A percentile compares a stretch with the other conserved stretches of the same genome.
Conservation (phyloP, 2,888 invertebrate species). For the Dorcus hopei region DNA sequence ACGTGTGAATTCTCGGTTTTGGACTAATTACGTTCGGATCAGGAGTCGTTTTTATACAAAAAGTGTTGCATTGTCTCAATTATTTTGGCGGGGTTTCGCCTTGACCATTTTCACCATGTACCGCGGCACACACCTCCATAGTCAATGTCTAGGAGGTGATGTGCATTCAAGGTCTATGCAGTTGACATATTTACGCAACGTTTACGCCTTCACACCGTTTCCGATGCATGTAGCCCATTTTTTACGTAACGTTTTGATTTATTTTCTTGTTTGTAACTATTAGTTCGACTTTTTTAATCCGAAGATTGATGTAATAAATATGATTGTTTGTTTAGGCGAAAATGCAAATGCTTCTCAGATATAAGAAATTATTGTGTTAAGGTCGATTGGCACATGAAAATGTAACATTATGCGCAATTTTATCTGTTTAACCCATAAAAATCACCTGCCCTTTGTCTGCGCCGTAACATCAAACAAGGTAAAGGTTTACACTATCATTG, state of each 20-base stretch:
- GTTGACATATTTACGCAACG: conserved; percentile 38
- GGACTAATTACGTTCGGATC: conserved; percentile 30
- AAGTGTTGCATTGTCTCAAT: conserved; percentile 33
- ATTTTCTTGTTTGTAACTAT: no score
- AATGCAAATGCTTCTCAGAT: no score
- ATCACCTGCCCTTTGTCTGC: conserved; percentile 8
- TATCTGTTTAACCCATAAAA: conserved; percentile 12
- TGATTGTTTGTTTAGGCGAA: no score
- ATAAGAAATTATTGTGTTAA: background rate
- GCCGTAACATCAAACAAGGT: background rate
- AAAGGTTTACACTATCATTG: background rate
- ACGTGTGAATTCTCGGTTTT: conserved; percentile 14
- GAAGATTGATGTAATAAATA: no score
- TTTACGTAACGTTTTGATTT: no score
- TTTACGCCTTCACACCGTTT: conserved; percentile 14
- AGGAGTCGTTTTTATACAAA: conserved; percentile 36
- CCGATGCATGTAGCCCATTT: background rate
- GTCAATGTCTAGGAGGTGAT: conserved; percentile 36
- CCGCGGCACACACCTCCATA: conserved; percentile 24
- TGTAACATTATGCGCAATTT: conserved; percentile 4
- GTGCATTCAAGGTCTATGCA: conserved; percentile 38
- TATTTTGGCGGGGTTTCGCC: conserved; percentile 35
- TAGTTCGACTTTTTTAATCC: no score
- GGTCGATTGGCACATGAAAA: background rate
- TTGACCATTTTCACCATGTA: conserved; percentile 35